Base-by-base conservation (phyloP, 2,888 invertebrate genomes). In the Metacarcinus magister region DNA sequence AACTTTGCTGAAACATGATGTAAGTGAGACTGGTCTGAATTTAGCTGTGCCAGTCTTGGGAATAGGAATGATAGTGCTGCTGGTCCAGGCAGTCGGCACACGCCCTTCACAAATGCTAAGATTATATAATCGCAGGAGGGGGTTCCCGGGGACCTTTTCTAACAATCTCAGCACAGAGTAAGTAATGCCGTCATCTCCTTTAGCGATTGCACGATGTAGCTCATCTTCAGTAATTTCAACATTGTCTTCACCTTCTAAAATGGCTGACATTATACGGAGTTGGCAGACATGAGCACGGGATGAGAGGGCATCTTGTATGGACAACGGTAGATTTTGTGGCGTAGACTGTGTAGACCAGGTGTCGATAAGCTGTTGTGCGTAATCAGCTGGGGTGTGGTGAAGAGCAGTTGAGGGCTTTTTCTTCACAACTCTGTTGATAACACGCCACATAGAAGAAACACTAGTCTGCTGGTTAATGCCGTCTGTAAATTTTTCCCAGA, bases 371-470 rank as follows among this genome's bases (percentile, higher is more conserved):
- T 94, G 44, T 48, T 94, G 28, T 2, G 94, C 46, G 23, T 39
- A 28, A 4, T 90, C 82, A 90, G 94, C 94, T 13, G 48, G 94
- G 23, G 32, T 90, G 54, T 94, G 89, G 13, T 94, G 90, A n/a
- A 19, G 94, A 54, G 0, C 90, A 54, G 82, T 94, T 16, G 94
- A 8, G 39, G 89, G 13, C 3, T n/a, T 89, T 32, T 94, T 94
- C 60, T 48, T 90, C 19, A 75, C n/a, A 43, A 94, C 44, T 23
- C 43, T 16, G 10, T n/a, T 23, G 44, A 94, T 94, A 2, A 94
- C 48, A 23, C 54, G 94, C 94, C 94, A 94, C 94, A 94, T 90
- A 54, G 94, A 94, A 23, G 43, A 32, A 0, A 90, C 90, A 32
- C 91, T 95, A 2, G 16, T 95, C 48, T 95, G 60, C 32, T 91